These are phyloP conservation scores for Gnatocerus cornutus DNA, from an alignment of 2,888 invertebrate genomes.

Conservation along the genomic window DNA sequence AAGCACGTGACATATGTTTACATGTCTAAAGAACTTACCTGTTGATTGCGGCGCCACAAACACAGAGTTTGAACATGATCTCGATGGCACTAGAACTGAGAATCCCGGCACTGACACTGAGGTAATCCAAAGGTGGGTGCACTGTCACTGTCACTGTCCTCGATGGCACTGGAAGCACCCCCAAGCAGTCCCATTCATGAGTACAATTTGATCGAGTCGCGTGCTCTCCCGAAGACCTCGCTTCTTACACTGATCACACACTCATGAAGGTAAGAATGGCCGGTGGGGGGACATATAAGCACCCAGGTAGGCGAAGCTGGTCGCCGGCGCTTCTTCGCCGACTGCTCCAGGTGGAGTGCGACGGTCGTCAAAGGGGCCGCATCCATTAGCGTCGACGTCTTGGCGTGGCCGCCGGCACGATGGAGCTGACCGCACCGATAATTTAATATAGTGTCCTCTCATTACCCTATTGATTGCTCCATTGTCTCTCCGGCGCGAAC, in stretches of 20 bases:
- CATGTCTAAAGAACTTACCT: constrained; percentile 52
- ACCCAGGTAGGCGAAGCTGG: constrained; percentile 67
- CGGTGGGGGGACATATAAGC: constrained; percentile 70
- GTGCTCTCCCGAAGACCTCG: constrained; percentile 70
- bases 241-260: constrained; percentile 71
- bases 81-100: background rate
- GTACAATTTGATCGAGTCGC: constrained; percentile 59
- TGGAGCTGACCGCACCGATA: constrained; percentile 69
- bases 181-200: constrained; percentile 58
- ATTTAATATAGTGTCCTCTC: constrained; percentile 72
- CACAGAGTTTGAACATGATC: constrained; percentile 48
- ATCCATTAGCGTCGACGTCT: constrained; percentile 51
- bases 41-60: constrained; percentile 53
- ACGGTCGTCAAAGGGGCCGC: constrained; percentile 47
- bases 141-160: constrained; percentile 43
- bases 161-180: constrained; percentile 43
- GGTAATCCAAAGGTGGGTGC: constrained; percentile 22
- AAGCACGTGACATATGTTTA: constrained; percentile 57
- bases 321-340: constrained; percentile 52
- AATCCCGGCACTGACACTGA: constrained; percentile 22
- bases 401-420: constrained; percentile 55
- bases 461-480: constrained; percentile 73
- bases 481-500: constrained; percentile 70
- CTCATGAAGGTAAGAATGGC: constrained; percentile 70
- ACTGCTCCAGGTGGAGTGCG: constrained; percentile 37